Base-by-base conservation (phyloP, 92 coral and sea anemone species). In the Hydrozoanthus gracilis region DNA sequence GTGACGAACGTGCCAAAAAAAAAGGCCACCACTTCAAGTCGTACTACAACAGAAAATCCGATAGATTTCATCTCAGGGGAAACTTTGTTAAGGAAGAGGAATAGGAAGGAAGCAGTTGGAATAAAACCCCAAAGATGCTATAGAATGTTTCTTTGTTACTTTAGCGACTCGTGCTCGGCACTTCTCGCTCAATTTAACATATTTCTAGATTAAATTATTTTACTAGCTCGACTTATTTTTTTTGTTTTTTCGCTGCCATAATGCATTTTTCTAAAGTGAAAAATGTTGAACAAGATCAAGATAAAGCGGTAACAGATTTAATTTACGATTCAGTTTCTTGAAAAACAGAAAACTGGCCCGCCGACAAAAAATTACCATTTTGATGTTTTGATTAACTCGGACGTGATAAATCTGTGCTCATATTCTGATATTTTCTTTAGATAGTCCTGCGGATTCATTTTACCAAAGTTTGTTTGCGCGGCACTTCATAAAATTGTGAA, bases 401-500 rank as follows among this genome's bases (percentile, higher is more conserved):
- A 70, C 17, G 73, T 35, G 85, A 80, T 80, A 65, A 80, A 80
- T 80, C 75, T 80, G 60, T 80, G 74, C 48, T 80, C 85, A 80
- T 80, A 65, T 48, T 18, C 74, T 49, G 74, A 80, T 80, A 66
- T 65, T 80, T 78, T 80, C 75, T 80, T 76, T 80, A 80, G 85
- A 65, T 80, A 65, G 73, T 65, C 47, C 4, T 65, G 61, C 66
- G 62, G 85, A 70, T 51, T 80, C 73, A 65, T 13, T 65, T 80
- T 80, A 80, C 85, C 85, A 80, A 76, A 80, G 46, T 80, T 49
- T 65, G 85, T 80, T 80, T 80, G 85, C 85, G 44, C 48, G 85
- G 73, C 74, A 80, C 85, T 80, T 80, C 85, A 80, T 80, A 65
- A 68, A 80, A 80, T 64, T 80, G 64, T 13, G 74, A 80, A 64